Percentiles rank a stretch among this genome's conserved stretches.
phyloP scores from a whole-genome alignment of 2,888 invertebrate species.

The Mechanitis messenoides region DNA sequence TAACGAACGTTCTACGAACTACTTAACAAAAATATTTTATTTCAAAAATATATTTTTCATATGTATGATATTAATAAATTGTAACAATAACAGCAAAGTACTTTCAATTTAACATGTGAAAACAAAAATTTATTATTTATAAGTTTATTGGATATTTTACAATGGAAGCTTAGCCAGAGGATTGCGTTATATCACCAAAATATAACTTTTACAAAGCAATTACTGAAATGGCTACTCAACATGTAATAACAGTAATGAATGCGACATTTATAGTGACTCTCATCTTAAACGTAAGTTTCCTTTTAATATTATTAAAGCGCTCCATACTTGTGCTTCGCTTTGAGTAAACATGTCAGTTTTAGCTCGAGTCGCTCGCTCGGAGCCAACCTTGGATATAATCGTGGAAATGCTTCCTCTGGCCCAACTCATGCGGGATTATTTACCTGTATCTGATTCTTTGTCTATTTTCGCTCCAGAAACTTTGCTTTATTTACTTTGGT shows the following conservation, averaged over 20 bases:
- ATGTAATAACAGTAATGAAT: slow-evolving; percentile 7
- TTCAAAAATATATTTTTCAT: no score
- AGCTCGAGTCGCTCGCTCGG: slow-evolving; percentile 39
- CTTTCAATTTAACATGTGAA: no score
- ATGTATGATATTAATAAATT: no score
- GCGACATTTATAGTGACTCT: slow-evolving; percentile 9
- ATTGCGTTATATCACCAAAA: slow-evolving; percentile 13
- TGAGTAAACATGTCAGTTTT: slow-evolving; percentile 45
- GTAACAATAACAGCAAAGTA: no score
- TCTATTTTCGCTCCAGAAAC: slow-evolving; percentile 70
- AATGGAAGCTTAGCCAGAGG: not conserved
- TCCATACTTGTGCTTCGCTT: slow-evolving; percentile 27
- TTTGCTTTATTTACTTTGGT: slow-evolving; percentile 64
- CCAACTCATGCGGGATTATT: slow-evolving; percentile 61
- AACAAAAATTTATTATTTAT: no score
- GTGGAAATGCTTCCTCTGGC: slow-evolving; percentile 52
- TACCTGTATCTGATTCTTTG: slow-evolving; percentile 72
- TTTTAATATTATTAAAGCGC: slow-evolving; percentile 28
- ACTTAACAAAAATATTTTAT: no score
- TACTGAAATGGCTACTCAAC: not conserved
- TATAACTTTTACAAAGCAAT: slow-evolving; percentile 13
- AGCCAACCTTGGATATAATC: slow-evolving; percentile 50
- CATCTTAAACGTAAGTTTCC: slow-evolving; percentile 21
- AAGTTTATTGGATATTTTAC: no score
- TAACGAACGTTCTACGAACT: no score